Conservation (phyloP, 2,888 invertebrate genomes). For the Phyllotreta cruciferae region DNA sequence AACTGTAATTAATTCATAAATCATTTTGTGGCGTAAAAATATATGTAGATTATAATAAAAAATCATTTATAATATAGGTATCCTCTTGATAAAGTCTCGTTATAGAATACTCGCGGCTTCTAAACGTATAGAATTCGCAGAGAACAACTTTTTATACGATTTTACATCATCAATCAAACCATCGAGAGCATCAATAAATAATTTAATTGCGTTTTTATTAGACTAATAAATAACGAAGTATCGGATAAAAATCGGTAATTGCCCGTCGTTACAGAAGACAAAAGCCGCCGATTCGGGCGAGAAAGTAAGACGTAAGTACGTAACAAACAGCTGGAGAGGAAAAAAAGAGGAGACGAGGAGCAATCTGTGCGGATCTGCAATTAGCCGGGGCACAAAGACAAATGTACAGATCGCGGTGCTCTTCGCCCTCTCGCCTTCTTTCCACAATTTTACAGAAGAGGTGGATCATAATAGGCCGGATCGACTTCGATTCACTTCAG, state of each 20-base stretch:
- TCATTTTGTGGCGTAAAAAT: too few species aligned
- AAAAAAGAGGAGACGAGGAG: constrained; percentile 16
- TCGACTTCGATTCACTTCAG: constrained; percentile 23
- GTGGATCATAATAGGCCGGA: constrained; percentile 38
- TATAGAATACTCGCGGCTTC: too few species aligned
- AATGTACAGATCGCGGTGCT: constrained; percentile 28
- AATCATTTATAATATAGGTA: too few species aligned
- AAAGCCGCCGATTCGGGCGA: constrained; percentile 11
- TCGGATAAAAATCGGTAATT: neutral
- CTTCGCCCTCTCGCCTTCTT: constrained; percentile 29
- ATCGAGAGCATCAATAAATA: too few species aligned
- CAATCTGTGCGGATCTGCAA: constrained; percentile 35
- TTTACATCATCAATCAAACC: too few species aligned
- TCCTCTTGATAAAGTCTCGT: too few species aligned
- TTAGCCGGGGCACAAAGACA: constrained; percentile 34
- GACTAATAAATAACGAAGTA: constrained; percentile 2
- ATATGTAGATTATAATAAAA: too few species aligned
- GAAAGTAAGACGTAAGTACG: constrained; percentile 13
- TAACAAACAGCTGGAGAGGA: constrained; percentile 19
- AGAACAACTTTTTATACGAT: too few species aligned
- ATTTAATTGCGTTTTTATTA: too few species aligned
- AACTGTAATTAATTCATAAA: too few species aligned
- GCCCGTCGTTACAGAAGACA: constrained; percentile 20
- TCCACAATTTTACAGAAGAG: constrained; percentile 34
- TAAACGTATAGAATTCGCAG: too few species aligned